These are phyloP conservation scores for Clunio marinus DNA, from an alignment of 2,888 invertebrate species.

Conservation along the genomic window DNA sequence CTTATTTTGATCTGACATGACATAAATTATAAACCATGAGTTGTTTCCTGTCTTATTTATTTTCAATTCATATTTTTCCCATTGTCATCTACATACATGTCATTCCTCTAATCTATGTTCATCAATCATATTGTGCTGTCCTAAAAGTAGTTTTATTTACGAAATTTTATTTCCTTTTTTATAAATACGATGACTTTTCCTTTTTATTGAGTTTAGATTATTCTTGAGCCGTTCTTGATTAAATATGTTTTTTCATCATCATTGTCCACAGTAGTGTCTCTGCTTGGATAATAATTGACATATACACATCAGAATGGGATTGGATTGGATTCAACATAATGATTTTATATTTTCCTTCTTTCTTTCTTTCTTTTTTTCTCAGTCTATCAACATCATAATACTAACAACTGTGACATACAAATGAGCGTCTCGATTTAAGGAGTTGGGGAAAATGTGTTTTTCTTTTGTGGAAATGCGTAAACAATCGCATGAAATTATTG, in stretches of 20 bases:
- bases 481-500: too few relatives aligned
- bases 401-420: slow-evolving; percentile 9
- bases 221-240: slow-evolving; percentile 5
- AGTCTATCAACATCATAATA: slow-evolving; percentile 33
- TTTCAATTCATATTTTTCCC: neutral
- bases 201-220: slow-evolving; percentile 18
- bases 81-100: slow-evolving; percentile 23
- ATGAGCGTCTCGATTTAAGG: too few relatives aligned
- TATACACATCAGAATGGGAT: slow-evolving; percentile 29
- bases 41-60: neutral
- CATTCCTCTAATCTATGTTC: slow-evolving; percentile 20
- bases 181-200: slow-evolving; percentile 14
- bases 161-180: neutral
- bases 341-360: neutral
- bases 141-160: neutral
- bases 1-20: too few relatives aligned
- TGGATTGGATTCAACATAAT: slow-evolving; percentile 17
- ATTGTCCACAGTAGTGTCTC: neutral
- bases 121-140: slow-evolving; percentile 27
- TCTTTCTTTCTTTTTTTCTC: neutral
- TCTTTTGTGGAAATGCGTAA: too few relatives aligned
- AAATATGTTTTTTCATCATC: neutral
- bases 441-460: too few relatives aligned
- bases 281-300: slow-evolving; percentile 21
- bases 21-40: too few relatives aligned